Percentiles rank a stretch among this genome's conserved stretches.
These are phyloP conservation scores for Dinoponera quadriceps DNA, from an alignment of 1,140 invertebrate species.

Conservation along the genomic window DNA sequence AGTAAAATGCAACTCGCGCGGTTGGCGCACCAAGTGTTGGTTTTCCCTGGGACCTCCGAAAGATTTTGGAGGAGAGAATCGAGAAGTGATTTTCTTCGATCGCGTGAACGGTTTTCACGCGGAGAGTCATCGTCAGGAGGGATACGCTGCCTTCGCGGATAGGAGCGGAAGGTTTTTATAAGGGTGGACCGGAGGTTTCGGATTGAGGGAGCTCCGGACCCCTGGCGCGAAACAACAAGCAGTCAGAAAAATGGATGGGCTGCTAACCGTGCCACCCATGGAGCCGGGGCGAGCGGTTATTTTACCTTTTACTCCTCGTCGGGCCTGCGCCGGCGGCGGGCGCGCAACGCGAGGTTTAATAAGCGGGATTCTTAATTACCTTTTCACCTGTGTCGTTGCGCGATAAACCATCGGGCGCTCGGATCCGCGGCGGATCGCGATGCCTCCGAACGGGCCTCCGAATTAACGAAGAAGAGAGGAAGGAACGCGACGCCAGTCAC, in stretches of 20 bases:
- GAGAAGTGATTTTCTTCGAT: conserved; percentile 5
- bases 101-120: not conserved
- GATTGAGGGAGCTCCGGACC: conserved; percentile 80
- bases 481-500: conserved; percentile 38
- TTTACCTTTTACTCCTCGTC: conserved; percentile 73
- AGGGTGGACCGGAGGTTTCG: conserved; percentile 57
- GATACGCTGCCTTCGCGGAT: conserved; percentile 32
- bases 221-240: conserved; percentile 85
- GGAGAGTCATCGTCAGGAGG: not conserved
- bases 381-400: conserved; percentile 68
- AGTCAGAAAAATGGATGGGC: conserved; percentile 86
- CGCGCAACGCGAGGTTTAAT: conserved; percentile 69
- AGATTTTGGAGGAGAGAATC: not conserved
- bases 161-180: conserved; percentile 53
- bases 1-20: no score
- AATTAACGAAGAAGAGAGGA: not conserved
- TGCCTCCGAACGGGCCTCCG: not conserved
- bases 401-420: conserved; percentile 54
- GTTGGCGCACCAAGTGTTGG: no score
- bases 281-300: conserved; percentile 79
- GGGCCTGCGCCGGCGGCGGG: conserved; percentile 56
- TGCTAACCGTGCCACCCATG: conserved; percentile 85
- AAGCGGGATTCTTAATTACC: conserved; percentile 73
- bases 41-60: not conserved
- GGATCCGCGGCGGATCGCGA: conserved; percentile 22